phyloP scores from a whole-genome alignment of 2,888 invertebrate genomes.

The Melanostoma scalare region DNA sequence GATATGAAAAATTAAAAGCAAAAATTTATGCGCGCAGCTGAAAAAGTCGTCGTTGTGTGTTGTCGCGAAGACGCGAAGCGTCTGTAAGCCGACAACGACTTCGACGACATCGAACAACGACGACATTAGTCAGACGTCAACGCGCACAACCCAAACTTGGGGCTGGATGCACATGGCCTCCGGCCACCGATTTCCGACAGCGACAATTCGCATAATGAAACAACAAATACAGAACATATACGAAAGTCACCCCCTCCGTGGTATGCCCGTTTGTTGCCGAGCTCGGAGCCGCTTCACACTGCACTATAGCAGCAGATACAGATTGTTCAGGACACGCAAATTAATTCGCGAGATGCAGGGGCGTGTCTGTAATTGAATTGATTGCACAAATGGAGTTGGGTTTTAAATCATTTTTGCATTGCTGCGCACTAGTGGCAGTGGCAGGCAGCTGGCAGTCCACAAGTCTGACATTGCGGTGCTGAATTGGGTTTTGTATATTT shows the following conservation, averaged over 20 bases:
- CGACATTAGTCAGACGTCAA: constrained; percentile 69
- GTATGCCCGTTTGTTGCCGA: no score
- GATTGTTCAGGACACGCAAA: constrained; percentile 66
- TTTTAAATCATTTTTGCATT: constrained; percentile 65
- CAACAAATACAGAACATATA: constrained; percentile 20
- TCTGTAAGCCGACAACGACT: constrained; percentile 15
- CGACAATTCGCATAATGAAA: constrained; percentile 61
- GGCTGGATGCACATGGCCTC: constrained; percentile 70
- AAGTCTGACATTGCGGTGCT: constrained; percentile 43
- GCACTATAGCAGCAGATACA: constrained; percentile 48
- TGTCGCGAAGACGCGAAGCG: constrained; percentile 12
- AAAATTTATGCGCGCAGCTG: constrained; percentile 36
- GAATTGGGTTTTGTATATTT: constrained; percentile 10
- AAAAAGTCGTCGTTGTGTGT: constrained; percentile 3
- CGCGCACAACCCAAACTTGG: constrained; percentile 53
- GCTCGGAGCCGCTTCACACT: no score
- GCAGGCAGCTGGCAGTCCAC: constrained; percentile 19
- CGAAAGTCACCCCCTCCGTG: no score
- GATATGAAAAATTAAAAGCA: constrained; percentile 59
- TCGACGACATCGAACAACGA: constrained; percentile 45
- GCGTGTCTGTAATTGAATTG: constrained; percentile 71
- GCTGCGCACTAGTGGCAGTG: constrained; percentile 17
- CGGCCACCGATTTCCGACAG: constrained; percentile 70
- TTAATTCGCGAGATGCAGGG: constrained; percentile 68
- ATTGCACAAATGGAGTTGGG: constrained; percentile 68